Percentiles rank a stretch among this genome's conserved stretches.
These are phyloP conservation scores for Cheilosia vulpina DNA, from an alignment of 2,888 invertebrate genomes.

Conservation along the genomic window DNA sequence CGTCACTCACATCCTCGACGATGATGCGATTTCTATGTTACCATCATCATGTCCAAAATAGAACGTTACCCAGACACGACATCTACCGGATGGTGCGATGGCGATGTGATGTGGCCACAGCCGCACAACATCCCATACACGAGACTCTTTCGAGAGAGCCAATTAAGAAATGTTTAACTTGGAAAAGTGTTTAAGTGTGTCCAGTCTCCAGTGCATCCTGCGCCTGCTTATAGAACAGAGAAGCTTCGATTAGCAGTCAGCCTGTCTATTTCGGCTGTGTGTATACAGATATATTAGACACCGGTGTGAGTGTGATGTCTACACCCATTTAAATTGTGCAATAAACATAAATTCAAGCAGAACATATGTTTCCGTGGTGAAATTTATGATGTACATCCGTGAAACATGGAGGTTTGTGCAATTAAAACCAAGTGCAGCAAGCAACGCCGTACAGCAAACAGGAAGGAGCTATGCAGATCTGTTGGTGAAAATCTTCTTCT, in stretches of 20 bases:
- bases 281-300: background rate
- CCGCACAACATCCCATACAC: constrained; percentile 57
- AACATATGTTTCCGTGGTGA: constrained; percentile 74
- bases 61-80: constrained; percentile 72
- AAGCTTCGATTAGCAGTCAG: constrained; percentile 59
- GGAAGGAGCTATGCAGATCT: constrained; percentile 32
- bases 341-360: constrained; percentile 71
- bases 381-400: constrained; percentile 74
- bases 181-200: constrained; percentile 72
- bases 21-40: constrained; percentile 75
- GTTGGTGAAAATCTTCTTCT: constrained; percentile 31
- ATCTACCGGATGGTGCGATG: constrained; percentile 61
- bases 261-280: constrained; percentile 6
- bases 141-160: constrained; percentile 66
- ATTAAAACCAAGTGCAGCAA: constrained; percentile 66
- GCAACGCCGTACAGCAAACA: constrained; percentile 12
- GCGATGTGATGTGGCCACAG: constrained; percentile 23
- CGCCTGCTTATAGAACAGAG: constrained; percentile 37
- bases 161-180: constrained; percentile 75
- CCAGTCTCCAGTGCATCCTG: constrained; percentile 18
- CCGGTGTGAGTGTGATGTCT: constrained; percentile 51
- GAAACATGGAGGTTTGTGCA: constrained; percentile 71
- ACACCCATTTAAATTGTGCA: constrained; percentile 73
- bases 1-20: constrained; percentile 62
- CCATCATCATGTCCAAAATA: constrained; percentile 68